Percentiles rank a stretch among this genome's conserved stretches.
phyloP scores from a whole-genome alignment of 2,888 invertebrate species.

The Dolichopus griseipennis region DNA sequence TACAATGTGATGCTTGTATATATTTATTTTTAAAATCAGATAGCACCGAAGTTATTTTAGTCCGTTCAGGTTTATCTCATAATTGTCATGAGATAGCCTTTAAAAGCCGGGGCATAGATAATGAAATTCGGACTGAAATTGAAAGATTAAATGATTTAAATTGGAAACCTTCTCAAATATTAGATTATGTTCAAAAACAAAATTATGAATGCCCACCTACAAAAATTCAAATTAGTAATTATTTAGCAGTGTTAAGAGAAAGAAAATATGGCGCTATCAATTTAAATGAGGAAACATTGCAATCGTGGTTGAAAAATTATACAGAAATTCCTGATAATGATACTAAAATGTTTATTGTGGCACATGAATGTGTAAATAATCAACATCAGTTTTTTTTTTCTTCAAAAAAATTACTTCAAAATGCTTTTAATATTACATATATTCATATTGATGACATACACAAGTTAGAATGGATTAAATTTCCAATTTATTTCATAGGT shows the following conservation, averaged over 20 bases:
- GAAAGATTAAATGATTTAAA: slow-evolving; percentile 2
- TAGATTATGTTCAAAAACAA: not conserved
- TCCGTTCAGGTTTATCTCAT: not conserved
- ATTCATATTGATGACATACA: not conserved
- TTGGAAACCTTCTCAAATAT: not conserved
- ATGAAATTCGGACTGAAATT: not conserved
- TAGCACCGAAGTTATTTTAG: not conserved
- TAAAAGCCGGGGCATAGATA: not conserved
- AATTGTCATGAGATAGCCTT: not conserved
- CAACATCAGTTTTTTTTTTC: not conserved
- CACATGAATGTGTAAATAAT: not conserved
- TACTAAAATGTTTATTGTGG: slow-evolving; percentile 4
- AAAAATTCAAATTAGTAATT: not conserved
- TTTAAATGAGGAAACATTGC: not conserved
- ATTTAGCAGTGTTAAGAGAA: not conserved
- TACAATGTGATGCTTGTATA: not conserved
- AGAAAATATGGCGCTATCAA: not conserved
- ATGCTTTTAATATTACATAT: not conserved
- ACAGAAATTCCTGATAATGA: not conserved
- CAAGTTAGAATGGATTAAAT: slow-evolving; percentile 7
- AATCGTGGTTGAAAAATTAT: not conserved
- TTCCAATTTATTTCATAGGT: not conserved
- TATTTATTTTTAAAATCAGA: slow-evolving; percentile 5
- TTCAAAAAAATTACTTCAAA: slow-evolving; percentile 3
- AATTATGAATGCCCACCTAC: not conserved